phyloP scores from a whole-genome alignment of 2,888 invertebrate genomes.

The Choristoneura rosaceana region DNA sequence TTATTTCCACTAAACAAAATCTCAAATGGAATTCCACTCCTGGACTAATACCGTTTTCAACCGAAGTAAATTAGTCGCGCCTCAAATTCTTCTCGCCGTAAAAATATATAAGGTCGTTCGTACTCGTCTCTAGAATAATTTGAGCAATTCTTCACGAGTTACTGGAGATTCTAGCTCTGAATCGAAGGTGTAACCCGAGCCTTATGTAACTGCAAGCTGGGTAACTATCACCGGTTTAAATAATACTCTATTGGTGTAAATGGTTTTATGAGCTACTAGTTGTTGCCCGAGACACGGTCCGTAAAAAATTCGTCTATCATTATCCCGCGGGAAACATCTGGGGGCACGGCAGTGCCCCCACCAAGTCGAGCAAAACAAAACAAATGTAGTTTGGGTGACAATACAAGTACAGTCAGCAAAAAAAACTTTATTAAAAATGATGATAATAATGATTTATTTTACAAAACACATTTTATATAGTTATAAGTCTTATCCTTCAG shows the following conservation, averaged over 20 bases:
- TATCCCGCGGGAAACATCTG: no score
- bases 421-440: no score
- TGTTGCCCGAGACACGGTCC: no score
- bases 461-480: no score
- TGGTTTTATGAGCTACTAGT: background rate
- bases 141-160: conserved; percentile 23
- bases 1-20: no score
- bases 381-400: no score
- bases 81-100: conserved; percentile 27
- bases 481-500: no score
- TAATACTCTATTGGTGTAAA: background rate
- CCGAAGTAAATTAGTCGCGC: conserved; percentile 25
- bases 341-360: no score
- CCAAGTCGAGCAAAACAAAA: no score
- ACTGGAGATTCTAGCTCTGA: background rate
- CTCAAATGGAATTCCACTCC: background rate
- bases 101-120: conserved; percentile 35
- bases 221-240: background rate
- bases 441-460: no score
- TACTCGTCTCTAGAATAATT: conserved; percentile 26
- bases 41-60: conserved; percentile 27
- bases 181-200: conserved; percentile 1
- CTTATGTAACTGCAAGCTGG: background rate
- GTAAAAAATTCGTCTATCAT: no score
- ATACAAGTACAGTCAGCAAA: no score